These are phyloP conservation scores for Brachionus plicatilis DNA, from an alignment of 1,140 invertebrate species.

Conservation along the genomic window DNA sequence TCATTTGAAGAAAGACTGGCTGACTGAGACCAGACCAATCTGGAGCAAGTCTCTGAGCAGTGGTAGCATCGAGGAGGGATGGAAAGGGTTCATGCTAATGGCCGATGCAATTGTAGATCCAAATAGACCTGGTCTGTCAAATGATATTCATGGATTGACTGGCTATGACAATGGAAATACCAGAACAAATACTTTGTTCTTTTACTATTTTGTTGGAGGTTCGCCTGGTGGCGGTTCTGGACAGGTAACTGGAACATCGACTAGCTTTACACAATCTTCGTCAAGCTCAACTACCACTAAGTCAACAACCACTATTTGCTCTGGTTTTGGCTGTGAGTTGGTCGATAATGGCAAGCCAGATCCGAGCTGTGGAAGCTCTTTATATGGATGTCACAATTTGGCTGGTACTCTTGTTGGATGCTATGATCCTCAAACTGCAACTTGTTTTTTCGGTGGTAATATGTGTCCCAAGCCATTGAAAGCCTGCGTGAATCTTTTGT, in stretches of 20 bases:
- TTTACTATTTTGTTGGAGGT: slow-evolving; percentile 9
- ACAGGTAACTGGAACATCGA: neutral
- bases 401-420: neutral
- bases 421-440: neutral
- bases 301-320: neutral
- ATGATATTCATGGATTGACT: neutral
- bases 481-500: neutral
- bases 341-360: slow-evolving; percentile 8
- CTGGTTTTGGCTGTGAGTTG: neutral
- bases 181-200: slow-evolving; percentile 6
- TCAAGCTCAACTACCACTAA: neutral
- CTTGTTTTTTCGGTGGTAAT: slow-evolving; percentile 21
- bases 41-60: neutral
- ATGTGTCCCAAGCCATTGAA: slow-evolving; percentile 9
- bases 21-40: neutral
- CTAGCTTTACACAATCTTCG: neutral
- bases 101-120: slow-evolving; percentile 26
- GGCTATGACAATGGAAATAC: slow-evolving; percentile 7
- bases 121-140: neutral
- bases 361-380: neutral
- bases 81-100: slow-evolving; percentile 16
- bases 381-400: slow-evolving; percentile 9
- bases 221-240: neutral
- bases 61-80: neutral
- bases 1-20: neutral